Evolutionary conservation across 2,888 invertebrate genomes (phyloP).

Genomic region (Atethmia centrago): DNA sequence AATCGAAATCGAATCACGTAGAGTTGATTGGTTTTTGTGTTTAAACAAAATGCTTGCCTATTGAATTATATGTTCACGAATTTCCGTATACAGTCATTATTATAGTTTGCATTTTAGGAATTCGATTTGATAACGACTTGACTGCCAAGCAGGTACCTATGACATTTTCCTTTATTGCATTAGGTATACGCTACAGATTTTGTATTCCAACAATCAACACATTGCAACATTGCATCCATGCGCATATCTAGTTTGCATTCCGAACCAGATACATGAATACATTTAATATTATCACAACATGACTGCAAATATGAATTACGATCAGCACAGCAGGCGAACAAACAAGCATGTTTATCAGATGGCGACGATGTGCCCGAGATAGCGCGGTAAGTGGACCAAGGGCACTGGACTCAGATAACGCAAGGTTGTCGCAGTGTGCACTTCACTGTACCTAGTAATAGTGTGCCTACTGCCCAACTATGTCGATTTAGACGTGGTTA

Average conservation of each 20-base stretch:
- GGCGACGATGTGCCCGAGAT: slow-evolving; percentile 83
- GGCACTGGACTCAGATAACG: slow-evolving; percentile 85
- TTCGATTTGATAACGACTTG: background rate
- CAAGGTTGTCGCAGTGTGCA: slow-evolving; percentile 80
- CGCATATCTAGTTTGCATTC: slow-evolving; percentile 55
- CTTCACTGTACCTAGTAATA: slow-evolving; percentile 44
- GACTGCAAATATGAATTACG: slow-evolving; percentile 66
- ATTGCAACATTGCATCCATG: slow-evolving; percentile 45
- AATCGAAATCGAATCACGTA: slow-evolving; percentile 87
- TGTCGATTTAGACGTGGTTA: slow-evolving; percentile 43
- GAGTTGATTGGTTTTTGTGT: slow-evolving; percentile 80
- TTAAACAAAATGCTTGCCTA: slow-evolving; percentile 75
- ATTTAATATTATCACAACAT: slow-evolving; percentile 61
- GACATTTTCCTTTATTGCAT: slow-evolving; percentile 18
- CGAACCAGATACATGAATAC: slow-evolving; percentile 57
- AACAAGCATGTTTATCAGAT: slow-evolving; percentile 84
- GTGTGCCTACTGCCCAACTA: slow-evolving; percentile 40
- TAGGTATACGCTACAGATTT: slow-evolving; percentile 14
- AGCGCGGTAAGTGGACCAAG: slow-evolving; percentile 87
- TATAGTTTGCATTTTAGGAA: slow-evolving; percentile 9
- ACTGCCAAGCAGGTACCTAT: background rate
- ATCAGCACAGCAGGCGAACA: slow-evolving; percentile 65
- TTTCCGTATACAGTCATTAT: slow-evolving; percentile 43
- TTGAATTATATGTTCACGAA: slow-evolving; percentile 37
- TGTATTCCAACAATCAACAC: slow-evolving; percentile 21